A percentile compares a stretch with the other conserved stretches of the same genome.
These are phyloP conservation scores for Zosterops japonicus DNA, from an alignment of 2,113 vertebrate species.

Conservation along the genomic window DNA sequence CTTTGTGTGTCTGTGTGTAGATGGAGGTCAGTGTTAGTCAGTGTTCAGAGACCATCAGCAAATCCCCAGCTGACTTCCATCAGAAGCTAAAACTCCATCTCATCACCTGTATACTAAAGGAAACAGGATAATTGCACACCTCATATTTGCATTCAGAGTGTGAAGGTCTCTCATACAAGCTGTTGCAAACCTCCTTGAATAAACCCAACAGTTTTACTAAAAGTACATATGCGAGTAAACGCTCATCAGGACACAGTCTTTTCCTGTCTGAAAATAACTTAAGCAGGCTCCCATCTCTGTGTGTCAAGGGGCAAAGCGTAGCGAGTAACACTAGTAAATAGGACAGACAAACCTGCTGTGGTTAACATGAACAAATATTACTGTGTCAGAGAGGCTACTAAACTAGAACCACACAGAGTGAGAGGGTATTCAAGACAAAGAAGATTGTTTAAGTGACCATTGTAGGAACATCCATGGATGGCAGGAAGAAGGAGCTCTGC, in stretches of 20 bases:
- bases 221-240: background rate
- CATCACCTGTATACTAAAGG: background rate
- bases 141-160: background rate
- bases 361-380: background rate
- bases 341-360: background rate
- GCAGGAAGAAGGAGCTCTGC: too few relatives aligned
- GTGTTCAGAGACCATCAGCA: background rate
- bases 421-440: background rate
- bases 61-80: background rate
- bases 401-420: background rate
- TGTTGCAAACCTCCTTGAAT: background rate
- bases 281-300: background rate
- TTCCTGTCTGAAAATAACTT: background rate
- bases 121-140: background rate
- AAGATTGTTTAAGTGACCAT: background rate
- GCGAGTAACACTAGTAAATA: background rate
- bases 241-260: background rate
- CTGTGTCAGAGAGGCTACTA: background rate
- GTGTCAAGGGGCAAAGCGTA: background rate
- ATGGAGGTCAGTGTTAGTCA: background rate
- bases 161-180: background rate
- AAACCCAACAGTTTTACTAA: background rate
- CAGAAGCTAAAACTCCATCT: background rate
- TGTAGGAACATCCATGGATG: too few relatives aligned
- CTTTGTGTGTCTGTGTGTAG: accelerated